Conservation (phyloP, 2,888 invertebrate species). For the Eupithecia dodoneata region DNA sequence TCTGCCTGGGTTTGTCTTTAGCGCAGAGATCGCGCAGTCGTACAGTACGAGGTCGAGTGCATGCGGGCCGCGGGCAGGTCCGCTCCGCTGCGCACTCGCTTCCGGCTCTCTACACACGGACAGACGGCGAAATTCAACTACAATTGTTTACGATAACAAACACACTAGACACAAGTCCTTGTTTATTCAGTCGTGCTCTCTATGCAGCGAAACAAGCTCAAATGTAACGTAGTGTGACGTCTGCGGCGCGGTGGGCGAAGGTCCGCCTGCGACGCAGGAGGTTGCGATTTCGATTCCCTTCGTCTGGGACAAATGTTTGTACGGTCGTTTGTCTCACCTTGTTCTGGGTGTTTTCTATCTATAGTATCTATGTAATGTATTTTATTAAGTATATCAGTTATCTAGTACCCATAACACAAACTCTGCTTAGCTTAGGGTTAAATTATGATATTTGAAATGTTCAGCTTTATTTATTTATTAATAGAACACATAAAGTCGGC, state of each 20-base stretch:
- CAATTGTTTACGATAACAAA: not conserved
- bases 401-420: too few relatives aligned
- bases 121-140: not conserved
- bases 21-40: not conserved
- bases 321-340: too few relatives aligned
- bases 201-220: not conserved
- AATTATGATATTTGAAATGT: too few relatives aligned
- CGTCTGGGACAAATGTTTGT: not conserved
- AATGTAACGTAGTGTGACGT: not conserved
- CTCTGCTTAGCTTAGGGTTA: too few relatives aligned
- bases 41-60: not conserved
- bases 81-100: not conserved
- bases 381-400: too few relatives aligned
- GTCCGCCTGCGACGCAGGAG: not conserved
- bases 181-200: not conserved
- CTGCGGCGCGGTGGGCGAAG: not conserved
- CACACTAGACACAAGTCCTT: not conserved
- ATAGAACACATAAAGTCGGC: too few relatives aligned
- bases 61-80: not conserved
- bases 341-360: not conserved
- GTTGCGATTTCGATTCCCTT: not conserved
- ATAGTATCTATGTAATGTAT: too few relatives aligned
- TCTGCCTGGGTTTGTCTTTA: not conserved
- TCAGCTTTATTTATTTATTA: too few relatives aligned
- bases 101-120: not conserved